Base-by-base conservation (phyloP, 2,797 vertebrate species). In the Chelmon rostratus region DNA sequence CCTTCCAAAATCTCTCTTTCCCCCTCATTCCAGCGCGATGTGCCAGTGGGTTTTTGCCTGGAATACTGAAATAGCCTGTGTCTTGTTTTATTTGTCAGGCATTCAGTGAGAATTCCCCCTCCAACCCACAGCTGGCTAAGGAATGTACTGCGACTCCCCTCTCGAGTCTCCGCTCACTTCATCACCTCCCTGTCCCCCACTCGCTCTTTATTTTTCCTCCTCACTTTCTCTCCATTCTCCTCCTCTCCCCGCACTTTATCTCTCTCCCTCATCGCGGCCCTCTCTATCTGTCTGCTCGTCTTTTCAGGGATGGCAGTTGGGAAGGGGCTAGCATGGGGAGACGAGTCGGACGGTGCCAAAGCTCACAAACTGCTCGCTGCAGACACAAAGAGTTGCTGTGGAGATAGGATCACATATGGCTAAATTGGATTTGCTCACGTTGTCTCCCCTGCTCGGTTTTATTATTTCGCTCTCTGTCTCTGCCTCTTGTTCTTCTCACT, bases 121-220 rank as follows among this genome's bases (percentile, higher is more conserved):
- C 91, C 92, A 95, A 95, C 94, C 94, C 95, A 90, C 94, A 95
- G 95, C 94, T 95, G 94, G 92, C 89, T 90, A 84, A 91, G 94
- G 93, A 96, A 96, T 95, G 94, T 94, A 90, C 88, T 81, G 79
- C 71, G 73, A 89, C 87, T 90, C 91, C 79, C 85, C 90, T 86
- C 92, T 91, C 73, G 82, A 85, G 78, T 89, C 92, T 93, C 85
- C 76, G 68, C 86, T 89, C 90, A 90, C 90, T 92, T 90, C 88
- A 89, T 92, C 88, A 87, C 91, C 86, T 88, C 87, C 79, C 78
- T 83, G 63, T 83, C 75, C 86, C 67, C 88, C 71, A 7, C 77
- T 81, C 31, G 0, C 69, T 85, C 66, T 86, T 85, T 79, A 81
- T 71, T 70, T 80, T 82, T 61, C 78, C 83, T 79, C 76, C 52